Evolutionary conservation across 30 jellyfish, hydroid and myxozoan species (phyloP), one percentile per base, ranked within the genome.

Genomic region (Chironex yamaguchii): DNA sequence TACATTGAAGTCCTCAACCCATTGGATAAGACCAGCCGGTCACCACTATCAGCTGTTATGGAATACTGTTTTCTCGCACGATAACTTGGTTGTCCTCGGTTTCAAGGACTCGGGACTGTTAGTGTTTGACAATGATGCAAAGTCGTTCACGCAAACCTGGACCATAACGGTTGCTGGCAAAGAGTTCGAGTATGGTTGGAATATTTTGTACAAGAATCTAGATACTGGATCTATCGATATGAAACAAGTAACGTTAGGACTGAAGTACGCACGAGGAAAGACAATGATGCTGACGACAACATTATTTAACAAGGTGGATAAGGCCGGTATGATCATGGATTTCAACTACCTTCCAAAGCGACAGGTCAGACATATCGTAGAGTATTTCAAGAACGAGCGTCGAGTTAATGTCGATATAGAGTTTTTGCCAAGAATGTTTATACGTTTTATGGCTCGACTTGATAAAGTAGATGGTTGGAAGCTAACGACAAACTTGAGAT

Each of bases 371-470:
- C 97, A 95, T 62, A 32, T 34, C 24, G 36, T 91, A 64, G 51
- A 35, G 22, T 89, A 77, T 92, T 31, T 29, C 87, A 89, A 80
- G 34, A 50, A 29, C 20, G 69, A 78, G 35, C 82, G 71, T 13
- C 82, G 72, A 36, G 42, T 95, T 14, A 94, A 74, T 6, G 79
- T 76, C 34, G 36, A 94, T 36, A 63, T 95, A 32, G 99, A 95
- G 50, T 95, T 95, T 72, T 70, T 95, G 88, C 99, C 99, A 13
- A 95, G 80, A 81, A 95, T 95, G 99, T 85, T 53, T 66, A 85
- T 87, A 50, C 84, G 35, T 36, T 71, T 89, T 53, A 36, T 68
- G 22, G 97, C 92, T 20, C 86, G 90, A 4, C 27, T 89, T 35
- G 96, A 80, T 83, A 74, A 72, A 62, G 32, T 52, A 20, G 84